A percentile compares a stretch with the other conserved stretches of the same genome.
Evolutionary conservation across 2,888 invertebrate species (phyloP).

Genomic region (Apoderus coryli): DNA sequence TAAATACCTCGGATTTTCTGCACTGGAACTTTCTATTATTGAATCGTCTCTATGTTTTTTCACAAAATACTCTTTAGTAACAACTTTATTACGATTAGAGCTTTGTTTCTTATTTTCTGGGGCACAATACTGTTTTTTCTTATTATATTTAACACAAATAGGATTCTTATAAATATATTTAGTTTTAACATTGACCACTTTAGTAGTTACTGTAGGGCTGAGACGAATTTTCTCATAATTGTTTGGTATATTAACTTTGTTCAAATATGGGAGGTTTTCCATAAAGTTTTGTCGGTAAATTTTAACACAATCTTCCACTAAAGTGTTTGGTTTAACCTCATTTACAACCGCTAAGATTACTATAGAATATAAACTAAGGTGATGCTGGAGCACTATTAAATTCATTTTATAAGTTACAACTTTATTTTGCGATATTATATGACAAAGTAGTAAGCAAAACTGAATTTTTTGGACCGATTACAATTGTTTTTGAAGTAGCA

Average conservation of each 20-base stretch:
- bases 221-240: constrained; percentile 21
- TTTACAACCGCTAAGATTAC: too few species aligned
- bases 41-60: background rate
- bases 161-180: constrained; percentile 29
- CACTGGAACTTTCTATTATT: constrained; percentile 14
- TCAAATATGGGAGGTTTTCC: constrained; percentile 27
- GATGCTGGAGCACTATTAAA: too few species aligned
- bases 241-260: constrained; percentile 24
- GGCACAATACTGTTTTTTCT: constrained; percentile 21
- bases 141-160: constrained; percentile 28
- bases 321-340: too few species aligned
- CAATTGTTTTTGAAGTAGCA: too few species aligned
- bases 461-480: too few species aligned
- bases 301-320: too few species aligned
- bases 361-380: too few species aligned
- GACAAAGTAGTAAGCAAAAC: too few species aligned
- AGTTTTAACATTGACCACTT: constrained; percentile 28
- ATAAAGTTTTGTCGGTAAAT: too few species aligned
- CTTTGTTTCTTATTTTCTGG: constrained; percentile 15
- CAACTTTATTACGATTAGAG: constrained; percentile 21
- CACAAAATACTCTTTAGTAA: constrained; percentile 28
- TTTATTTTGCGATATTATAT: too few species aligned
- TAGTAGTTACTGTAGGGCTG: constrained; percentile 27
- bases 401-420: too few species aligned
- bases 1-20: constrained; percentile 19